A percentile compares a stretch with the other conserved stretches of the same genome.
Conservation (phyloP, 2,797 vertebrate genomes). For the Florisuga fusca region DNA sequence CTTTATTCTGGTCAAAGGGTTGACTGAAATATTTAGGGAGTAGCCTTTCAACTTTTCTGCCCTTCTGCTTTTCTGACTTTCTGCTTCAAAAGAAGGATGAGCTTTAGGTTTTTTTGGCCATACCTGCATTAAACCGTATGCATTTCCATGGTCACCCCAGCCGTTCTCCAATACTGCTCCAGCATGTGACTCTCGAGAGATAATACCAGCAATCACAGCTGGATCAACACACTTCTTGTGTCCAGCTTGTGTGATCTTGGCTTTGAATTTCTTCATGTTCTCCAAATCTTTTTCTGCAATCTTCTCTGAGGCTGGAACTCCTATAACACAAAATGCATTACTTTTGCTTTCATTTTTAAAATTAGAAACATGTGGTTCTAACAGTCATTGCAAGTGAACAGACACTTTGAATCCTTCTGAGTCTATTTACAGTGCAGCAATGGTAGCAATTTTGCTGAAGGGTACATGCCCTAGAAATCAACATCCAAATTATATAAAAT, state of each 20-base stretch:
- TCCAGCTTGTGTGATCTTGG: slow-evolving; percentile 35
- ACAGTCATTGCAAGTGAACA: not conserved
- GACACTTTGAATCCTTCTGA: not conserved
- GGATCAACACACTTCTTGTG: slow-evolving; percentile 42
- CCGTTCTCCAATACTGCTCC: not conserved
- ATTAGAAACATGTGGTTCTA: not conserved
- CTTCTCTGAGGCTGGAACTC: slow-evolving; percentile 62
- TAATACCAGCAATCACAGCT: slow-evolving; percentile 61
- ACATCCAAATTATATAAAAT: not conserved
- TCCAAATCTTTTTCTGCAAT: slow-evolving; percentile 66
- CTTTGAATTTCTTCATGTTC: slow-evolving; percentile 35
- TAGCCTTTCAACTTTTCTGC: not conserved
- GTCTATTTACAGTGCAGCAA: not conserved
- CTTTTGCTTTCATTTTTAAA: not conserved
- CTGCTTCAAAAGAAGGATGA: not conserved
- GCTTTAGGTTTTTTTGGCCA: not conserved
- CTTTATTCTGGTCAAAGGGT: not conserved
- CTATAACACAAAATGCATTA: not conserved
- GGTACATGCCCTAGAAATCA: not conserved
- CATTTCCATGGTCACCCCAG: slow-evolving; percentile 33
- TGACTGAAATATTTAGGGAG: not conserved
- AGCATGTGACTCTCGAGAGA: slow-evolving; percentile 69
- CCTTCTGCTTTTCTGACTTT: not conserved
- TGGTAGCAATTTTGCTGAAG: not conserved
- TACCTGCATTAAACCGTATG: slow-evolving; percentile 73